Evolutionary conservation across 2,888 invertebrate genomes (phyloP), one percentile per base, ranked within the genome.

Genomic region (Blomia tropicalis): DNA sequence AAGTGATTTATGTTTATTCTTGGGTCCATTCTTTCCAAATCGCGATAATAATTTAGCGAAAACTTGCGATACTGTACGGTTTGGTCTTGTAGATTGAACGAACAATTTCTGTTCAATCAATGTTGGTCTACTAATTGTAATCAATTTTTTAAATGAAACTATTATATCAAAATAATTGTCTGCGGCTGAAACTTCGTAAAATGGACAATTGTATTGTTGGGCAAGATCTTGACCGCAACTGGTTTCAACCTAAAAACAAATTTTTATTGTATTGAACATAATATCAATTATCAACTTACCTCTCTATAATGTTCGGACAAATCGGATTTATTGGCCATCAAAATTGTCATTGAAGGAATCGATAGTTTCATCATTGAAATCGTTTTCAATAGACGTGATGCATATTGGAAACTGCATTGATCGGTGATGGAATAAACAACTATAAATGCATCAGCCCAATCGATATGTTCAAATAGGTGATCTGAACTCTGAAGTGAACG

Each of bases 301-400:
- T 36, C 7, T 36, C 36, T 7, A 17, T 17, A 7, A 36, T 71
- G 70, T 58, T 71, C 72, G 5, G 59, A 36, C 71, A 87, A 78
- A 76, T 87, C 86, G 69, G 83, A 77, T 75, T 85, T 86, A 74
- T 86, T 87, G 64, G 85, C 87, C 65, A 87, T 78, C 58, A 87
- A 74, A 60, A 87, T 80, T 65, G 83, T 82, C 59, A 86, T 84
- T 67, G 83, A 82, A 72, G 59, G 41, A 2, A 59, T 56, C 17
- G 64, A 60, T 2, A 64, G 75, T 70, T 85, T 81, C 53, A 84
- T 79, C 70, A 83, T 79, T 68, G 81, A 79, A 56, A 84, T 75
- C 59, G 81, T 78, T 60, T 83, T 82, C 67, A 85, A 74, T 27
- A 84, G 77, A 71, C 82, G 81, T 2, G 79, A 75, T 14, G 84